A percentile compares a stretch with the other conserved stretches of the same genome.
These are phyloP conservation scores for Endotricha flammealis DNA, from an alignment of 2,888 invertebrate genomes.

Conservation along the genomic window DNA sequence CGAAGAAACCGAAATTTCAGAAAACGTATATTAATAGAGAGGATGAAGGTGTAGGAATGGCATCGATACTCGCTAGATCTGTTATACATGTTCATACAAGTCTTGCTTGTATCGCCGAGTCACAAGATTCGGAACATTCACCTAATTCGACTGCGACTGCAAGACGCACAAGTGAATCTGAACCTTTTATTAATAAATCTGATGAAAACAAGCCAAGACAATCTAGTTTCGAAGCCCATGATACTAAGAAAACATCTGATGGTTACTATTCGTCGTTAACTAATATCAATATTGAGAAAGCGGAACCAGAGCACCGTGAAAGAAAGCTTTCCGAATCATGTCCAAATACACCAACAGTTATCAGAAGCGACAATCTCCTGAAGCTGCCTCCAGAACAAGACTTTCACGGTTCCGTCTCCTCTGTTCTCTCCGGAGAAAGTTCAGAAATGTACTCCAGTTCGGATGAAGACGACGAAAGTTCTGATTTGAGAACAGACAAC, in stretches of 20 bases:
- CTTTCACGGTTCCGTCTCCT: slow-evolving; percentile 63
- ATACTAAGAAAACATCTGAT: slow-evolving; percentile 41
- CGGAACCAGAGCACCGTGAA: slow-evolving; percentile 22
- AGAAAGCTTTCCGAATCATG: slow-evolving; percentile 67
- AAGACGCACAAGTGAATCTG: slow-evolving; percentile 62
- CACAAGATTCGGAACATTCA: slow-evolving; percentile 68
- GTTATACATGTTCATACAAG: slow-evolving; percentile 79
- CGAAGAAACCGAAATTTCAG: slow-evolving; percentile 59
- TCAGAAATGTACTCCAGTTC: slow-evolving; percentile 64
- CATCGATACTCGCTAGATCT: slow-evolving; percentile 81
- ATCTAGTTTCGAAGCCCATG: slow-evolving; percentile 16
- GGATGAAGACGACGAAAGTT: slow-evolving; percentile 68
- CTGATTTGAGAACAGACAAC: slow-evolving; percentile 65
- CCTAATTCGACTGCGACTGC: slow-evolving; percentile 57
- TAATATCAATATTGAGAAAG: slow-evolving; percentile 44
- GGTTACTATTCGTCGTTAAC: slow-evolving; percentile 57
- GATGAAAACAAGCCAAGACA: slow-evolving; percentile 41
- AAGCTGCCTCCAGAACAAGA: slow-evolving; percentile 53
- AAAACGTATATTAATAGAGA: slow-evolving; percentile 50
- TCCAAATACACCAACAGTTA: slow-evolving; percentile 57
- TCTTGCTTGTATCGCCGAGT: slow-evolving; percentile 78
- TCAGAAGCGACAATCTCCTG: slow-evolving; percentile 53
- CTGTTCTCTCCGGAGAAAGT: slow-evolving; percentile 64
- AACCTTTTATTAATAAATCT: slow-evolving; percentile 44
- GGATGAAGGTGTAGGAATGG: slow-evolving; percentile 80